These are phyloP conservation scores for Idaea straminata DNA, from an alignment of 2,888 invertebrate species.

Conservation along the genomic window DNA sequence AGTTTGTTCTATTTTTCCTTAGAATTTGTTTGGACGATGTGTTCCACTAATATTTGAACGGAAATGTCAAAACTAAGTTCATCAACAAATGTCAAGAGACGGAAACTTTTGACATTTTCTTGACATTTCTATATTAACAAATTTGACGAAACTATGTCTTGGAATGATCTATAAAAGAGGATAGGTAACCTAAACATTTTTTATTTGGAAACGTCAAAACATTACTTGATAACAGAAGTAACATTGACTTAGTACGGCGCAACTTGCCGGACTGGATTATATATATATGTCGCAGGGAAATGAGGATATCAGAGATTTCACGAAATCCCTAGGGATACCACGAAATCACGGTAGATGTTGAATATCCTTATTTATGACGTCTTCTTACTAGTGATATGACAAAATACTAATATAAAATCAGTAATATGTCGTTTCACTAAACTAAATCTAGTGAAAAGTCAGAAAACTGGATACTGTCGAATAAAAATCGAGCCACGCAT, in stretches of 20 bases:
- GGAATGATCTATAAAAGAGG: not conserved
- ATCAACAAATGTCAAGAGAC: not conserved
- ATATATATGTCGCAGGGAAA: slow-evolving; percentile 2
- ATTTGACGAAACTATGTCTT: not conserved
- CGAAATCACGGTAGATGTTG: slow-evolving; percentile 4
- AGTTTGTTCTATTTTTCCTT: no score
- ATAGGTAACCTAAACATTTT: no score
- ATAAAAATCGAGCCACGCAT: slow-evolving; percentile 7
- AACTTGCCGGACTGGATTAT: no score
- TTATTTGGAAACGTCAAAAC: no score
- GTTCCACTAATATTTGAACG: not conserved
- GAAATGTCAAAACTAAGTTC: not conserved
- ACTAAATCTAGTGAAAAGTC: slow-evolving; percentile 7
- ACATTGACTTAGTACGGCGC: no score
- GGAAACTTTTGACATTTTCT: not conserved
- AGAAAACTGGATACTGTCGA: slow-evolving; percentile 5
- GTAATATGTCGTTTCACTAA: slow-evolving; percentile 4
- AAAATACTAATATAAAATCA: not conserved
- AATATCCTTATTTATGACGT: slow-evolving; percentile 1
- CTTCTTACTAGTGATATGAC: slow-evolving; percentile 2
- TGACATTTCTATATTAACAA: not conserved
- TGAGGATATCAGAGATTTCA: slow-evolving; percentile 4
- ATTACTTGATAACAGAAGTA: no score
- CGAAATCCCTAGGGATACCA: slow-evolving; percentile 6
- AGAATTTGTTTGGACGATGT: not conserved